Evolutionary conservation across 2,888 invertebrate genomes (phyloP), one percentile per base, ranked within the genome.

Genomic region (Apeira syringaria): DNA sequence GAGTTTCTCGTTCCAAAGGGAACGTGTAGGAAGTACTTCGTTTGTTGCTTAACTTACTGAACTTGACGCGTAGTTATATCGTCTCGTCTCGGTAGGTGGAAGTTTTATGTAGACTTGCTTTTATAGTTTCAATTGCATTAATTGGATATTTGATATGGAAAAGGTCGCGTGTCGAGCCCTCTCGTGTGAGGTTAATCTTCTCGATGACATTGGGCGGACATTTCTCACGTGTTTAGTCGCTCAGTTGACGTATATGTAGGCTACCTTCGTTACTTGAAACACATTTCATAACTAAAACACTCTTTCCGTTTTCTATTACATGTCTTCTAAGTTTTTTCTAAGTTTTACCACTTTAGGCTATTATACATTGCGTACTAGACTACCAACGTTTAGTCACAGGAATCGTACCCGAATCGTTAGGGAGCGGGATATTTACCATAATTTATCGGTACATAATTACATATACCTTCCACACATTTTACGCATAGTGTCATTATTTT

Each of bases 201-300:
- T 60, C 47, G 59, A 57, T 58, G 70, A 73, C 74, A 75, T 77
- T 75, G 69, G 61, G 50, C 57, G 64, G 62, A 58, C 61, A 56
- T 69, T 65, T 66, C 66, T 64, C 59, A 58, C 56, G 48, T 17
- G 17, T 53, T 58, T 54, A 15, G 28, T 44, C 17, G 31, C 13
- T 53, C 66, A 64, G 67, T 68, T 72, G 71, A 71, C 67, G 57
- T 69, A 70, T 69, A 70, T 71, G 65, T 74, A 60, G 67, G 64
- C 70, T 66, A 64, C 61, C 64, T 67, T 63, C n/a, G n/a, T n/a
- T n/a, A n/a, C n/a, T n/a, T n/a, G n/a, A n/a, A n/a, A n/a, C n/a
- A n/a, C n/a, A n/a, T n/a, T n/a, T n/a, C n/a, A n/a, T n/a, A n/a
- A n/a, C n/a, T n/a, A n/a, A n/a, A n/a, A n/a, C n/a, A n/a, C n/a